A percentile compares a stretch with the other conserved stretches of the same genome.
Conservation (phyloP, 2,797 vertebrate genomes). For the Chiroxiphia lanceolata region DNA sequence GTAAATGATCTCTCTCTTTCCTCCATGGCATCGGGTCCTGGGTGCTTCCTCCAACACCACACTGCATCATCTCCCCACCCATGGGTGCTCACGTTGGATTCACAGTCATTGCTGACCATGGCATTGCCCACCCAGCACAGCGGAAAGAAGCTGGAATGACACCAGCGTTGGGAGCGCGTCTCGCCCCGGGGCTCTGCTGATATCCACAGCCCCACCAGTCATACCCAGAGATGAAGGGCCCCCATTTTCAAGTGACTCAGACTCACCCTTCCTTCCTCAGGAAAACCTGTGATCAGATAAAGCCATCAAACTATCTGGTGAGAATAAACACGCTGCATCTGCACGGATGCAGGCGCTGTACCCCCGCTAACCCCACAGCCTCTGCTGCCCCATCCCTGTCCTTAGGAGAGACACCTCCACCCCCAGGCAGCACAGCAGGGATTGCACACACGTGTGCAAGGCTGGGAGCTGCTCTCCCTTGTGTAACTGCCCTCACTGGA, state of each 20-base stretch:
- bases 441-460: background rate
- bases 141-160: rapidly evolving
- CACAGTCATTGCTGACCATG: rapidly evolving
- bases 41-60: background rate
- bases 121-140: background rate
- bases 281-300: conserved; percentile 79
- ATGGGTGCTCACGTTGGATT: background rate
- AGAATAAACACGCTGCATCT: conserved; percentile 63
- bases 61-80: too few species aligned
- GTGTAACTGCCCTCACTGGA: background rate
- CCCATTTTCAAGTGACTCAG: conserved; percentile 64
- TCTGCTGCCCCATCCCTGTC: background rate
- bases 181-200: background rate
- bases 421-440: background rate
- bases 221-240: conserved; percentile 64
- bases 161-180: rapidly evolving
- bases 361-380: conserved; percentile 10
- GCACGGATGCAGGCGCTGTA: conserved; percentile 57
- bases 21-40: background rate
- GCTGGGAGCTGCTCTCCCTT: background rate
- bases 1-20: background rate
- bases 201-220: conserved; percentile 19
- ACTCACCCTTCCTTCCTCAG: conserved; percentile 82
- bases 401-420: background rate
- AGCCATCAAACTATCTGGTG: conserved; percentile 67